phyloP scores from a whole-genome alignment of 2,888 invertebrate genomes.

The Eubasilissa splendida region DNA sequence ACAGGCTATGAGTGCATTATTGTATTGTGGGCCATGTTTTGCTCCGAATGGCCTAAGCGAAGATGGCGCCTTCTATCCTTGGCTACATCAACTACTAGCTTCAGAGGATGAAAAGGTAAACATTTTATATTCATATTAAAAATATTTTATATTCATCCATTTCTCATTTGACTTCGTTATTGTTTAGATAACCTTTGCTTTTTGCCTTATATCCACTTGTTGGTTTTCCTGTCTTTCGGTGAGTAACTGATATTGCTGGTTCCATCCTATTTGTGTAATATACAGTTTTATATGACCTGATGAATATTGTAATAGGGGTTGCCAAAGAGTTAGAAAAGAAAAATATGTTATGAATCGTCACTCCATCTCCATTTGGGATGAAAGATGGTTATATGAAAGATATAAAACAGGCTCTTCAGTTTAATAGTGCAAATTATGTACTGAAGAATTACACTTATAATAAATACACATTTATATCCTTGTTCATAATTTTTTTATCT shows the following conservation, averaged over 20 bases:
- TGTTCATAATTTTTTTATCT: background rate
- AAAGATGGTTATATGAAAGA: too few species aligned
- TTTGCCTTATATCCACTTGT: background rate
- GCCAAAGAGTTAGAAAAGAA: too few species aligned
- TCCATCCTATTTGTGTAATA: background rate
- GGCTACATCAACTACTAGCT: constrained; percentile 92
- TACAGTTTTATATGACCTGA: too few species aligned
- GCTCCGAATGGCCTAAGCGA: constrained; percentile 88
- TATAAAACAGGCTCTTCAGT: too few species aligned
- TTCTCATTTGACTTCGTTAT: too few species aligned
- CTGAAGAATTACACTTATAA: too few species aligned
- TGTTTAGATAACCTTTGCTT: background rate
- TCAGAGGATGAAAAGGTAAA: constrained; percentile 88
- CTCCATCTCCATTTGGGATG: too few species aligned
- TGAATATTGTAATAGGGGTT: too few species aligned
- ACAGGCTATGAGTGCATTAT: constrained; percentile 95
- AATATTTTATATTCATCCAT: too few species aligned
- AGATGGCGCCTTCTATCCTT: constrained; percentile 93
- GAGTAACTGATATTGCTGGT: background rate
- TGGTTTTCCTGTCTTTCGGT: background rate
- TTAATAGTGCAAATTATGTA: too few species aligned
- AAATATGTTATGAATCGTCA: too few species aligned
- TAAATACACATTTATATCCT: too few species aligned
- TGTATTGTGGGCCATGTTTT: constrained; percentile 97
- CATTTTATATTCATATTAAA: constrained; percentile 34